Evolutionary conservation across 2,888 invertebrate species (phyloP), one percentile per base, ranked within the genome.

Genomic region (Saturnia japonica): DNA sequence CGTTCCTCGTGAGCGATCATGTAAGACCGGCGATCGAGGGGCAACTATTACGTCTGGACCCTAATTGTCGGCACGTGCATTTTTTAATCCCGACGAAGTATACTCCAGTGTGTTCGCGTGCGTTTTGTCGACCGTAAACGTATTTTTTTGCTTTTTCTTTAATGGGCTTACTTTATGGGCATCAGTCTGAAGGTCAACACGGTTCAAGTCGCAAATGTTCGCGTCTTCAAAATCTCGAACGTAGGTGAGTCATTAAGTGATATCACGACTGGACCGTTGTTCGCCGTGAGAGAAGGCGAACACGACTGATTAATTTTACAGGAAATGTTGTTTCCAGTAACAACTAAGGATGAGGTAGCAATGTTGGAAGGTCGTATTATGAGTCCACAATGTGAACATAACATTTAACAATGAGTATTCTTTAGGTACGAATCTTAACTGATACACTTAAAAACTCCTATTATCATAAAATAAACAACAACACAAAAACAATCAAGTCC

Each of bases 61-160:
- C 80, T 93, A 93, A 94, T 91, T 88, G 88, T 77, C 84, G 92
- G 92, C 94, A 89, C 92, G 93, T 88, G 94, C 85, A 88, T 81
- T 83, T 85, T 90, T 91, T 89, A 90, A 88, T 83, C 82, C 77
- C 73, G 72, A 75, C 76, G 80, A 83, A 3, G 28, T 60, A 25
- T 25, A 82, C 79, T 78, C 81, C 86, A 88, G 85, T 88, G 88
- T 85, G 87, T 88, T 86, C 86, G 85, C 85, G 86, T 84, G 83
- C 81, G 79, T 80, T 66, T 69, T 70, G 82, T 82, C 77, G 79
- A 78, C 82, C 81, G 85, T 84, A 83, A 83, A 83, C 34, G 34
- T 34, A n/a, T 80, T 81, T 89, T 88, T 90, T 90, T 90, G 89
- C 88, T 74, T 78, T 84, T 84, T 25, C 57, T 85, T 84, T 88